A percentile compares a stretch with the other conserved stretches of the same genome.
Evolutionary conservation across 2,113 vertebrate species (phyloP).

Genomic region (Mirza zaza): DNA sequence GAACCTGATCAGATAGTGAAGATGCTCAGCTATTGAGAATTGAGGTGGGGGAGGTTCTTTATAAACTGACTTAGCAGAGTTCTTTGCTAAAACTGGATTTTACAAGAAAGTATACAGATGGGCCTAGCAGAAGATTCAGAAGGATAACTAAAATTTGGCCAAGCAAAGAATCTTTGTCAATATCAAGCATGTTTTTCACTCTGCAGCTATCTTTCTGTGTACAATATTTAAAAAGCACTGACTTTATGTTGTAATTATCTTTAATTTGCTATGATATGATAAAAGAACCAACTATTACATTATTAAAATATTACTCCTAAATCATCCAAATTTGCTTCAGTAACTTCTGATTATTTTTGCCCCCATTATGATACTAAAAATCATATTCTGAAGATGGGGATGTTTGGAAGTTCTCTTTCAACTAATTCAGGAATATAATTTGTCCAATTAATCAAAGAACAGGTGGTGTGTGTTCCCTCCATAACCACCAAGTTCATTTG

Average conservation of each 20-base stretch:
- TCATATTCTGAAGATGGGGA: not conserved
- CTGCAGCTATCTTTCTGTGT: conserved; percentile 55
- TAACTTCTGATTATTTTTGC: not conserved
- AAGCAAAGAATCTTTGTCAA: not conserved
- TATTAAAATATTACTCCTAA: conserved; percentile 76
- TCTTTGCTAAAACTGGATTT: not conserved
- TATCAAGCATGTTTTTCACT: conserved; percentile 65
- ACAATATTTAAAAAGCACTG: not conserved
- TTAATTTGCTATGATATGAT: conserved; percentile 69
- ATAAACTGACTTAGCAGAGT: not conserved
- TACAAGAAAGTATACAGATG: not conserved
- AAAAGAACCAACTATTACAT: conserved; percentile 63
- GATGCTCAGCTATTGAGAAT: not conserved
- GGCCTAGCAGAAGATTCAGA: not conserved
- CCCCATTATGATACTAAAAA: not conserved
- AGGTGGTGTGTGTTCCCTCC: not conserved
- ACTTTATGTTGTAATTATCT: conserved; percentile 72
- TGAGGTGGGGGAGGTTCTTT: not conserved
- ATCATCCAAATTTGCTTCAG: conserved; percentile 50
- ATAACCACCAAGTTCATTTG: conserved; percentile 1
- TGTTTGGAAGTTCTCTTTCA: not conserved
- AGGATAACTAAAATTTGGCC: not conserved
- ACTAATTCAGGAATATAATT: conserved; percentile 32
- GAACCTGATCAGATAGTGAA: not conserved
- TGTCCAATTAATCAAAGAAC: conserved; percentile 62